Base-by-base conservation (phyloP, 92 coral and sea anemone genomes). In the Porites evermanni region DNA sequence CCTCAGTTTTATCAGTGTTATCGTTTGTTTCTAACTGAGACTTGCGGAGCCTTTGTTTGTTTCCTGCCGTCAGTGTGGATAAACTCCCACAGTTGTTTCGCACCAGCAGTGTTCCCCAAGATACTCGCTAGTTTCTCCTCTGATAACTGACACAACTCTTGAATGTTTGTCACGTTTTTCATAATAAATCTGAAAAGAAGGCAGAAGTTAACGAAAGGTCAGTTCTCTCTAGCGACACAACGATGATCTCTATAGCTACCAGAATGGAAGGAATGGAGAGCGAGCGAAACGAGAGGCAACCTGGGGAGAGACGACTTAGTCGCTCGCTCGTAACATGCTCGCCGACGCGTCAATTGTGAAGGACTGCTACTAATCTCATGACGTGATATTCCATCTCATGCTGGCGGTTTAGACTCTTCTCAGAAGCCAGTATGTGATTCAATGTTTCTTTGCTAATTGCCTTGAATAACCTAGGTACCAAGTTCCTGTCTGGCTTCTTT, bases 11-110 rank as follows among this genome's bases (percentile, higher is more conserved):
- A 38, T 38, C 47, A 38, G 47, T 78, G 9, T 44, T 50, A 84
- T 75, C 74, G 50, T 63, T 74, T 84, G 53, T 24, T 53, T 50
- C 75, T 84, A 2, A 12, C 64, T 1, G 83, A 53, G 1, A 65
- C 56, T 68, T 51, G 74, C 12, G 70, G 47, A 38, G 47, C n/a
- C 29, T 85, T 77, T 51, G 11, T 61, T 32, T 75, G 84, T 52
- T 53, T 75, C 83, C 84, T 92, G 47, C 71, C 88, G 38, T 70
- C 89, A 1, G 74, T 64, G 86, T 97, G 99, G 69, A 97, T 81
- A 60, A 97, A 97, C 67, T 95, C 96, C 99, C 99, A 97, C 29
- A 97, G 70, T 47, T 89, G 87, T 84, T 93, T 93, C 1, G 98
- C 97, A 67, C 76, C 88, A 17, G 64, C 74, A 16, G 95, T 75